Percentiles rank a stretch among this genome's conserved stretches.
Evolutionary conservation across 2,888 invertebrate species (phyloP).

Genomic region (Venustoraphidia nigricollis): DNA sequence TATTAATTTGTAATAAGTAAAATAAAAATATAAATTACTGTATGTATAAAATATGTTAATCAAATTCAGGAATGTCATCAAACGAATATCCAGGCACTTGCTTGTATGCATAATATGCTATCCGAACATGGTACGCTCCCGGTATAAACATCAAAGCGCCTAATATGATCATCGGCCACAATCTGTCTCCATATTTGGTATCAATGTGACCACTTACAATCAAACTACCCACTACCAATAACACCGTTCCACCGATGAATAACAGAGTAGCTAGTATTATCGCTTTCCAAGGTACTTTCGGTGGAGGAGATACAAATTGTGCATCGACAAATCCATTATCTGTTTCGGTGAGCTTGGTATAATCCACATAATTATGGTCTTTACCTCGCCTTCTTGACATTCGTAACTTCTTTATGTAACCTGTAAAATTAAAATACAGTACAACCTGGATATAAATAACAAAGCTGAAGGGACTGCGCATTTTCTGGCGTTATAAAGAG

Average conservation of each 20-base stretch:
- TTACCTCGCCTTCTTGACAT: conserved; percentile 46
- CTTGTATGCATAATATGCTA: conserved; percentile 73
- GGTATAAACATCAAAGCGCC: conserved; percentile 84
- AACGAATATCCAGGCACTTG: conserved; percentile 73
- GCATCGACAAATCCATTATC: conserved; percentile 55
- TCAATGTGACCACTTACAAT: conserved; percentile 70
- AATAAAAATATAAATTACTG: no score
- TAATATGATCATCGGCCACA: conserved; percentile 79
- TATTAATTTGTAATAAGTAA: no score
- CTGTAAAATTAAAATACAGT: no score
- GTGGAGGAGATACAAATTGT: conserved; percentile 48
- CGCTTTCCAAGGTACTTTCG: conserved; percentile 73
- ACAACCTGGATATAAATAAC: no score
- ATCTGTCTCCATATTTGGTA: conserved; percentile 69
- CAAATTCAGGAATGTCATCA: conserved; percentile 80
- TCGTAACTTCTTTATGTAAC: conserved; percentile 1
- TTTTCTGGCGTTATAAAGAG: no score
- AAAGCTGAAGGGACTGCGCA: no score
- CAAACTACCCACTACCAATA: conserved; percentile 62
- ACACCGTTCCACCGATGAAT: conserved; percentile 57
- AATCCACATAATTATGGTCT: conserved; percentile 45
- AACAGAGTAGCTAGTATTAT: conserved; percentile 60
- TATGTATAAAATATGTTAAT: conserved; percentile 26
- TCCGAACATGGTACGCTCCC: conserved; percentile 78
- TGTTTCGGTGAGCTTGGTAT: conserved; percentile 33